Percentiles rank a stretch among this genome's conserved stretches.
Conservation (phyloP, 2,113 vertebrate species). For the Haliaeetus leucogaster region DNA sequence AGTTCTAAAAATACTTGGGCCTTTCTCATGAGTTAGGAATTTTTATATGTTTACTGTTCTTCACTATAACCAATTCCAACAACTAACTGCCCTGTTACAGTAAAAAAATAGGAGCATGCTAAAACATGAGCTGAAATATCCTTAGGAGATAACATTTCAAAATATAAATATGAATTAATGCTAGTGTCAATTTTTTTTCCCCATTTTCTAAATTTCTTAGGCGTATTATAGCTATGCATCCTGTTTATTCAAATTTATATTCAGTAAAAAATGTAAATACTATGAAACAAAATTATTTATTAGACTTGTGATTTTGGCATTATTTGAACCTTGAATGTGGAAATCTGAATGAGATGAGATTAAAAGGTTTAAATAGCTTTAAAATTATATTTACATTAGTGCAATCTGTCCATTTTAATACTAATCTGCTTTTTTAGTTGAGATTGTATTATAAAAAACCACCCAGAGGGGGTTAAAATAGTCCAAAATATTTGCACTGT, state of each 20-base stretch:
- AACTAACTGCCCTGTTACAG: slow-evolving; percentile 48
- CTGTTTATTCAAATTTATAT: slow-evolving; percentile 41
- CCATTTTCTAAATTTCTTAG: background rate
- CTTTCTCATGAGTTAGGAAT: slow-evolving; percentile 68
- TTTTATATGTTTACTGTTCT: slow-evolving; percentile 64
- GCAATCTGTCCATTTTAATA: slow-evolving; percentile 76
- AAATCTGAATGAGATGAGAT: slow-evolving; percentile 74
- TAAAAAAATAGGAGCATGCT: slow-evolving; percentile 15
- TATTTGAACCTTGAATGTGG: slow-evolving; percentile 65
- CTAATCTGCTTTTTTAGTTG: slow-evolving; percentile 70
- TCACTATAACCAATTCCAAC: slow-evolving; percentile 41
- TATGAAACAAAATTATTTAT: slow-evolving; percentile 35
- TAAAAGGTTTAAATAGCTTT: slow-evolving; percentile 79
- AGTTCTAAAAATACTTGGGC: slow-evolving; percentile 65
- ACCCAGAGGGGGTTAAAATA: slow-evolving; percentile 36
- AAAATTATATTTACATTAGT: slow-evolving; percentile 78
- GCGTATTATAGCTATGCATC: background rate
- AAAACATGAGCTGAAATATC: background rate
- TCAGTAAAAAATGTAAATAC: slow-evolving; percentile 1
- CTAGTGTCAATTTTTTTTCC: background rate
- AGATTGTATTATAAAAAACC: slow-evolving; percentile 39
- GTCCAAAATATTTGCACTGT: background rate
- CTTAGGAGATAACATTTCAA: slow-evolving; percentile 8
- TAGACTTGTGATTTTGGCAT: slow-evolving; percentile 47
- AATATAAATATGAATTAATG: background rate